Base-by-base conservation (phyloP, 2,797 vertebrate species). In the Brachyalestes nurse region DNA sequence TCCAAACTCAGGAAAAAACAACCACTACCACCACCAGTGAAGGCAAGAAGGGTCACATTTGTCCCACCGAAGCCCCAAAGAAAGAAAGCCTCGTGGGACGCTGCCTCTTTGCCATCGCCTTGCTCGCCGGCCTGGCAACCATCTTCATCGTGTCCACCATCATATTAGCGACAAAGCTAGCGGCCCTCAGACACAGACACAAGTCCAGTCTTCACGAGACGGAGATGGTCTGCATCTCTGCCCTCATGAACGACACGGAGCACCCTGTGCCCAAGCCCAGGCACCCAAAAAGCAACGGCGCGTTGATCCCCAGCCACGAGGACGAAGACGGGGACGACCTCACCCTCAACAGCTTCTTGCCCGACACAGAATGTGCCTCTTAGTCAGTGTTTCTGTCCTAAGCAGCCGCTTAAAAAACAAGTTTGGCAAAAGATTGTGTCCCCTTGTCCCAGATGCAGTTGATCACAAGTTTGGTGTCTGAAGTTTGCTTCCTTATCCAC, bases 221-320 rank as follows among this genome's bases (percentile, higher is more conserved):
- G 0, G 95, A 96, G 90, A 95, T 96, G 94, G 87, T 95, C 40
- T 95, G 95, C 25, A 96, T 96, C 87, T 95, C 95, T 0, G 88
- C 93, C 12, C 85, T 96, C 64, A 84, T 95, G 82, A 87, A 92
- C 0, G 94, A 95, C 16, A 89, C 0, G 47, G 77, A 49, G 28
- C 72, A 38, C 3, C 84, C 0, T 2, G 40, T 75, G 47, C 72
- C 6, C 28, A 34, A 71, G 0, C 49, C 80, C 1, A 90, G 81
- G 69, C 75, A 25, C 65, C 80, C 86, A 1, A 84, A 78, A 66
- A 83, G 80, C 51, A 84, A 86, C 0, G 81, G 71, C 5, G 82
- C 78, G 0, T 8, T 84, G 71, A 84, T 82, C 0, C 85, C 87
- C 0, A 71, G 62, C 0, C 0, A 61, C 2, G 84, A 87, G 0